Base-by-base conservation (phyloP, 1,140 invertebrate species). In the Musca domestica region DNA sequence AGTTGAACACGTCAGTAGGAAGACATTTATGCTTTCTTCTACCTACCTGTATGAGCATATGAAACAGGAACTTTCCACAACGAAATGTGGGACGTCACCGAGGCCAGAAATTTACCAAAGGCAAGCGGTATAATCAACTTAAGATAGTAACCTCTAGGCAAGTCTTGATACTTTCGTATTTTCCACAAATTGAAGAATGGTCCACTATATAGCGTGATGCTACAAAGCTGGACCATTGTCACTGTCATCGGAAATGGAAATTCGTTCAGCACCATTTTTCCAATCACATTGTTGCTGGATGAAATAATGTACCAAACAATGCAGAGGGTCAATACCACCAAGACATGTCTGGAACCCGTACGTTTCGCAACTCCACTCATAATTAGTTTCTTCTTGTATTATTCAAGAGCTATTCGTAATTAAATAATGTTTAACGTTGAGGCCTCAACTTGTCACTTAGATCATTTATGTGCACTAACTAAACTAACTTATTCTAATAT, bases 1-100 rank as follows among this genome's bases (percentile, higher is more conserved):
- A 19, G 19, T 17, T 41, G 48, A 17, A 61, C 27, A 34, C 27
- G 56, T 61, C 27, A 56, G 15, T 56, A 61, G 41, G 15, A 41
- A 19, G 30, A 7, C 23, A 12, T 58, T 58, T 7, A n/a, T 27
- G 23, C 4, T 41, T 41, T 3, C 47, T 17, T 3, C 47, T 17
- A 22, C 70, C 72, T 85, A 97, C 95, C 95, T 85, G 96, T 98
- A 82, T 98, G 96, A 49, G 96, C 95, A 84, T 98, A 99, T 0
- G 95, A 97, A 3, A 98, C 94, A 14, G 96, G 94, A n/a, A 98
- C 94, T 85, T 96, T 98, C 95, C 94, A 98, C 76, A 99, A 93
- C 80, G 95, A 96, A 74, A 98, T 90, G 84, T 98, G 96, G 61
- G 94, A 93, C 74, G 92, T 93, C 15, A 98, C 90, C 2, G 94